phyloP scores from a whole-genome alignment of 2,797 vertebrate species.

The Coluber constrictor region DNA sequence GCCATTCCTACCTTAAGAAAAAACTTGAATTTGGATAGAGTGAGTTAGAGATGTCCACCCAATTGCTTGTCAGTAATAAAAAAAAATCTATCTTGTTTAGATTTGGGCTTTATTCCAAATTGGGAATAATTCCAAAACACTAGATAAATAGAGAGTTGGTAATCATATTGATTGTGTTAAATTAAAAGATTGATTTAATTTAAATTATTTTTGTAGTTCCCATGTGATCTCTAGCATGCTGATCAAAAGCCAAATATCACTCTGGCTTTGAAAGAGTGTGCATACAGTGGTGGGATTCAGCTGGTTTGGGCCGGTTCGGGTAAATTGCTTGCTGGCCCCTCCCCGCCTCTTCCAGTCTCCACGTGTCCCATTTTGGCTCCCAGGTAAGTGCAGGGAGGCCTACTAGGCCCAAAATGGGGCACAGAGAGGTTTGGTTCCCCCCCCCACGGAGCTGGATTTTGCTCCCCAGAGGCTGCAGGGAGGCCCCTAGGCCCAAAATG shows the following conservation, averaged over 20 bases:
- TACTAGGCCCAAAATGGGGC: no score
- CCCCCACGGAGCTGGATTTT: no score
- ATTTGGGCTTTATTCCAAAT: not conserved
- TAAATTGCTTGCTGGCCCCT: no score
- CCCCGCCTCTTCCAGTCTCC: no score
- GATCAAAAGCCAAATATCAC: not conserved
- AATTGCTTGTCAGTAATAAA: not conserved
- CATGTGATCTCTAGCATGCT: not conserved
- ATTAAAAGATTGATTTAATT: not conserved
- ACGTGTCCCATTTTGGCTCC: no score
- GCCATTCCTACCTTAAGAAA: not conserved
- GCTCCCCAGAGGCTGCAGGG: no score
- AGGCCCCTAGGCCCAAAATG: no score
- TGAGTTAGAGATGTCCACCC: not conserved
- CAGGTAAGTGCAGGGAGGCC: no score
- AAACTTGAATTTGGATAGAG: not conserved
- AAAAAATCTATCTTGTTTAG: not conserved
- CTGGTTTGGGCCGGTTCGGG: no score
- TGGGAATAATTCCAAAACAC: not conserved
- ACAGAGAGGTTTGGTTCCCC: no score
- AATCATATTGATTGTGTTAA: not conserved
- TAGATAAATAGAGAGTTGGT: not conserved
- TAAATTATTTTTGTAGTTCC: not conserved
- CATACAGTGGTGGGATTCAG: not conserved
- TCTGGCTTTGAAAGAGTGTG: not conserved